These are phyloP conservation scores for Melipona beecheii DNA, from an alignment of 2,888 invertebrate species.

Conservation along the genomic window DNA sequence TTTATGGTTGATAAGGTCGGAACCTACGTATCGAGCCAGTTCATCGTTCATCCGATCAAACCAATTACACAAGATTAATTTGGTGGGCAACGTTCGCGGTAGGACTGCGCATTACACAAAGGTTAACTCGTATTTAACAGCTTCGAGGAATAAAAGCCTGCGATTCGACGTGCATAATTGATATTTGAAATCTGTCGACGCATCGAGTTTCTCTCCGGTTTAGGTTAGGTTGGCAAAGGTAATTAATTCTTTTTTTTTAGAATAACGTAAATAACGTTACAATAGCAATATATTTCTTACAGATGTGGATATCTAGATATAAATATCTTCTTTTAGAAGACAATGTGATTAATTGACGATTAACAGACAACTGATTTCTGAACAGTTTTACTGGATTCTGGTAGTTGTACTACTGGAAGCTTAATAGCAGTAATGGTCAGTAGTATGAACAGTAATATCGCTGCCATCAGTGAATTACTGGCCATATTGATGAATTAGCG, in stretches of 20 bases:
- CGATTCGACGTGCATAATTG: neutral
- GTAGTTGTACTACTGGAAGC: neutral
- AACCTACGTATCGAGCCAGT: neutral
- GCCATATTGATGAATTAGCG: neutral
- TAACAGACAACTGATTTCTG: neutral
- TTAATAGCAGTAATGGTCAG: neutral
- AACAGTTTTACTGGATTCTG: neutral
- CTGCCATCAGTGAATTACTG: neutral
- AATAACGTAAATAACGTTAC: too few species aligned
- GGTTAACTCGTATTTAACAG: neutral
- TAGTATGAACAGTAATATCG: neutral
- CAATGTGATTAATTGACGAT: neutral
- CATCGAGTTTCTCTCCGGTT: neutral
- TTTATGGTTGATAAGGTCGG: neutral
- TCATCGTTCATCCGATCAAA: neutral
- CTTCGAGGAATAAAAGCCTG: neutral
- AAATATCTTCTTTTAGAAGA: neutral
- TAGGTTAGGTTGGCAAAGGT: too few species aligned
- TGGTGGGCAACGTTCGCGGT: neutral
- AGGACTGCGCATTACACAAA: neutral
- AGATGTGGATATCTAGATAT: neutral
- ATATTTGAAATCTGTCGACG: too few species aligned
- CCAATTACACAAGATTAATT: neutral
- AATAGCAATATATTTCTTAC: neutral
- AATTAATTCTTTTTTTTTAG: neutral